Base-by-base conservation (phyloP, 2,888 invertebrate species). In the Rapana venosa region DNA sequence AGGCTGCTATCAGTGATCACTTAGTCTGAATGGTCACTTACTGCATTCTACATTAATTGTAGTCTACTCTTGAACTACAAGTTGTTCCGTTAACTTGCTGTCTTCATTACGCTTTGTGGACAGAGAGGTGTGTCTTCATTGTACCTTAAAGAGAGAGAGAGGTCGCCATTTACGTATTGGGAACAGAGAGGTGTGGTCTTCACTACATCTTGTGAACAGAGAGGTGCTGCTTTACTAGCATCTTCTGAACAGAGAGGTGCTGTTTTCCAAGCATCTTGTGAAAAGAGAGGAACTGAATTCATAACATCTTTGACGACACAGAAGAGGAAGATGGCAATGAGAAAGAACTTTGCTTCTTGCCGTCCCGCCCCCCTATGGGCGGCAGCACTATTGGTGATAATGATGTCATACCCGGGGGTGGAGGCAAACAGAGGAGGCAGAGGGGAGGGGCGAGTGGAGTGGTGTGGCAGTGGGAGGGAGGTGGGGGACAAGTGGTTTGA, bases 401-500 rank as follows among this genome's bases (percentile, higher is more conserved):
- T 35, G 30, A 17, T 36, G 30, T 26, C 0, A 11, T 26, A n/a
- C 35, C 26, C 36, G 11, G 56, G 32, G 56, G 85, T 85, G 22
- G 81, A 47, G 70, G 74, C 84, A 20, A 47, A 66, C 4, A 70
- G 87, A 15, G 58, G 85, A 22, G 61, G 74, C 22, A 88, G n/a
- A 47, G 47, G 8, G 47, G 47, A 47, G 58, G n/a, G 30, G 22
- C 66, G 66, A 11, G 56, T 47, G 32, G 90, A 84, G 20, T 35
- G n/a, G 22, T 91, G 92, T 90, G 89, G 81, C 15, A 79, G 79
- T 15, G 87, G 87, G 20, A 87, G 66, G 58, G 85, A 47, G 13
- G 87, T 88, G 26, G 90, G 91, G 26, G 92, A 92, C 89, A 92
- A 92, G 61, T 92, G 92, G 92, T 92, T 91, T 70, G 92, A 92